phyloP scores from a whole-genome alignment of 2,797 vertebrate genomes.

The Macropodus opercularis region DNA sequence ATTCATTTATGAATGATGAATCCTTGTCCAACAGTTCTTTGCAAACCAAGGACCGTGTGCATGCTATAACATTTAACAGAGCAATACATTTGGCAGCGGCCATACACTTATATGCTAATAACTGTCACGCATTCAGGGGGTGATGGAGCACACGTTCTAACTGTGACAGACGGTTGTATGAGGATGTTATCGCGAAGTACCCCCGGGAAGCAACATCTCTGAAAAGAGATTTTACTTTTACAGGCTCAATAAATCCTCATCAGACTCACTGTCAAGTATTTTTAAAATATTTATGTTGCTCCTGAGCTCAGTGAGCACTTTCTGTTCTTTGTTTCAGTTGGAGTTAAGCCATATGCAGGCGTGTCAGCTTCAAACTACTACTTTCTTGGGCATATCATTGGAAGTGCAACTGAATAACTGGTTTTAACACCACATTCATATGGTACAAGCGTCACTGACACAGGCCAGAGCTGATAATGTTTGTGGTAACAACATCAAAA shows the following conservation, averaged over 20 bases:
- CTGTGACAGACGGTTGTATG: neutral
- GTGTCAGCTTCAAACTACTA: conserved; percentile 4
- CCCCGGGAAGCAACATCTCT: neutral
- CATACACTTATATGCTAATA: no score
- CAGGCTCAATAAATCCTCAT: conserved; percentile 8
- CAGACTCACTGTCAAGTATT: conserved; percentile 5
- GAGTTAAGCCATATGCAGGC: neutral
- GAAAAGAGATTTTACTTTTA: conserved; percentile 2
- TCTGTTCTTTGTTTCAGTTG: neutral
- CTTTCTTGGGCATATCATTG: conserved; percentile 2
- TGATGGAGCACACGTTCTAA: no score
- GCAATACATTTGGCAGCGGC: neutral
- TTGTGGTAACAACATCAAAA: neutral
- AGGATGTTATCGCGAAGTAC: neutral
- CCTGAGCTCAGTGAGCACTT: neutral
- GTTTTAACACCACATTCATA: no score
- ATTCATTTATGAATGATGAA: neutral
- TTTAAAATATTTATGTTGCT: conserved; percentile 13
- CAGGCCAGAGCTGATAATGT: neutral
- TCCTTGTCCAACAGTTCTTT: neutral
- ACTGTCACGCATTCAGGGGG: no score
- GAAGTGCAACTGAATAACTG: neutral
- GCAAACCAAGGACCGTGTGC: neutral
- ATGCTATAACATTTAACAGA: neutral
- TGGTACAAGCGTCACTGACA: no score